Evolutionary conservation across 2,888 invertebrate genomes (phyloP), one percentile per base, ranked within the genome.

Genomic region (Caenorhabditis afra): DNA sequence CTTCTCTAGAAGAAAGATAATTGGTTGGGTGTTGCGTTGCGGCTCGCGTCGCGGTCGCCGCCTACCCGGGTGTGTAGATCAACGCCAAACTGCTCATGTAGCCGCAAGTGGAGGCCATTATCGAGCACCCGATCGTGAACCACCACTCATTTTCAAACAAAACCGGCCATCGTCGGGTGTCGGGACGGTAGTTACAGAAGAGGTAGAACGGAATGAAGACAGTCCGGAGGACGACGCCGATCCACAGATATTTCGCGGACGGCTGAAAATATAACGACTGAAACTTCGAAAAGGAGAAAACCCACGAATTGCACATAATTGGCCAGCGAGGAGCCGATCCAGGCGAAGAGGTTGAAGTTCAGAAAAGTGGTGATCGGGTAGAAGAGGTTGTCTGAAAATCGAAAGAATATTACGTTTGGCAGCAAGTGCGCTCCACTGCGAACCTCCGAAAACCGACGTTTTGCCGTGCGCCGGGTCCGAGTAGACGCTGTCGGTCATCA

Each of bases 331-430:
- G 96, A 97, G 14, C 99, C 99, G 23, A 97, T 87, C 94, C 96
- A 95, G 1, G 98, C 97, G 79, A 93, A 95, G 0, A 95, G 88
- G 91, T 98, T 99, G 92, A 99, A 99, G 5, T 95, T 95, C 66
- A 99, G 91, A 91, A 95, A 99, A 90, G 97, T 97, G 29, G 95
- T 94, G 20, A 98, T 91, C 2, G 93, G 92, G 0, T 92, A 92
- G 91, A 84, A 85, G 1, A 84, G 57, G 18, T 81, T 81, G 37
- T 83, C 79, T 79, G 53, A 37, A 68, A n/a, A 23, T 49, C 0
- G 37, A 50, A 44, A 16, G 22, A 18, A 5, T 3, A 35, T 64
- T n/a, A n/a, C 12, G 14, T 2, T 16, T 23, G 8, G 11, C 29
- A 11, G 7, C 1, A 23, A 50, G 20, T 22, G 49, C 22, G 49